Conservation (phyloP, 92 coral and sea anemone genomes). For the Phenganax subtilis region DNA sequence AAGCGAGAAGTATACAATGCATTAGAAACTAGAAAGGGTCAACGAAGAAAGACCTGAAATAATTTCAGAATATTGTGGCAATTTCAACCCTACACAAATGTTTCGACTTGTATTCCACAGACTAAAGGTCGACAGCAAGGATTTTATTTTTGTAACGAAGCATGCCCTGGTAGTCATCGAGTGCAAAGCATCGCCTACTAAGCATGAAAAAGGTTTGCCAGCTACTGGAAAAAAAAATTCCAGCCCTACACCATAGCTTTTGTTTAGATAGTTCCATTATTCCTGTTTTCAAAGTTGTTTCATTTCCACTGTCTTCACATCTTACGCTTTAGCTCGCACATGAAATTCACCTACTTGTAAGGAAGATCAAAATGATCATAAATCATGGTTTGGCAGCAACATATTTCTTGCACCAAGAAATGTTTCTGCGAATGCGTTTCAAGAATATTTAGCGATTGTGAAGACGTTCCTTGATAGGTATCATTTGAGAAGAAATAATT, state of each 20-base stretch:
- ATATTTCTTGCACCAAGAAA: neutral
- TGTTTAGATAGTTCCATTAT: neutral
- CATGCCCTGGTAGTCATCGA: neutral
- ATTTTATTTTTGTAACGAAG: neutral
- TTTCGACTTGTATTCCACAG: conserved; percentile 16
- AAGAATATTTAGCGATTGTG: neutral
- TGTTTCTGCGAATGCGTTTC: neutral
- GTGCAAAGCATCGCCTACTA: conserved; percentile 9
- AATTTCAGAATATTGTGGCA: neutral
- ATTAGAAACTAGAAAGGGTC: neutral
- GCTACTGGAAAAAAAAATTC: neutral
- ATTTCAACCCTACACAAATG: too few species aligned
- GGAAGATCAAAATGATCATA: too few species aligned
- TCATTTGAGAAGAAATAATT: neutral
- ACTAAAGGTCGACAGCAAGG: neutral
- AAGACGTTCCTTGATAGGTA: neutral
- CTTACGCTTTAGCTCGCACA: neutral
- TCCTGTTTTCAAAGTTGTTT: conserved; percentile 1
- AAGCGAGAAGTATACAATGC: neutral
- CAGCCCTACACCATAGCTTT: neutral
- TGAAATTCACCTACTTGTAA: neutral
- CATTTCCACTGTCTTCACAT: conserved; percentile 2
- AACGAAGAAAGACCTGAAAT: neutral
- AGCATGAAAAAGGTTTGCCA: neutral
- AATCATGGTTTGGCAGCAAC: neutral